Conservation (phyloP, 2,888 invertebrate genomes). For the Agonum fuliginosum region DNA sequence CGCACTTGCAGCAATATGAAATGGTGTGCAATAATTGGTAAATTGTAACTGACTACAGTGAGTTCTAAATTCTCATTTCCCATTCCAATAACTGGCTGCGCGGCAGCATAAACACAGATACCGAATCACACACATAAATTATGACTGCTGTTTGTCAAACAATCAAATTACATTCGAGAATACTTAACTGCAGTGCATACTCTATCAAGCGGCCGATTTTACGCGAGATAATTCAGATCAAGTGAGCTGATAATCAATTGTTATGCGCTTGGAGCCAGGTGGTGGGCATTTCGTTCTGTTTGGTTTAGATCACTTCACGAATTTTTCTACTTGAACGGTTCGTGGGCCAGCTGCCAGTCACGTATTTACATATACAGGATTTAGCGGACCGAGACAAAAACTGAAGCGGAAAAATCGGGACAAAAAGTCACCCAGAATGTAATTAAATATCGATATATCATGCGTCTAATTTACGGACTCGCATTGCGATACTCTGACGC, state of each 20-base stretch:
- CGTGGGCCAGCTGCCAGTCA: slow-evolving; percentile 62
- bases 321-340: slow-evolving; percentile 66
- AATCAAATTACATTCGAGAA: slow-evolving; percentile 50
- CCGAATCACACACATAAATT: slow-evolving; percentile 44
- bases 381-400: slow-evolving; percentile 63
- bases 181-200: slow-evolving; percentile 23
- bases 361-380: slow-evolving; percentile 64
- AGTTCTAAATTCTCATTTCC: slow-evolving; percentile 5
- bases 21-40: not conserved
- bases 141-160: slow-evolving; percentile 45
- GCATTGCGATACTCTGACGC: slow-evolving; percentile 17
- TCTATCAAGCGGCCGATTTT: slow-evolving; percentile 38
- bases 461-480: slow-evolving; percentile 35
- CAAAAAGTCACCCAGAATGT: slow-evolving; percentile 63
- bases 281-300: slow-evolving; percentile 13
- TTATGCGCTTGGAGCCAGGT: slow-evolving; percentile 47
- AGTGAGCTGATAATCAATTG: slow-evolving; percentile 43
- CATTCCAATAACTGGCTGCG: slow-evolving; percentile 7
- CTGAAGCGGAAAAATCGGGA: slow-evolving; percentile 62
- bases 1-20: not conserved
- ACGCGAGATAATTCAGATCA: slow-evolving; percentile 50
- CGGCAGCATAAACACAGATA: slow-evolving; percentile 25
- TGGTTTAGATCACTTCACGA: slow-evolving; percentile 43
- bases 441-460: slow-evolving; percentile 66
- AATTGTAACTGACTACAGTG: not conserved